These are phyloP conservation scores for Glossophaga mutica DNA, from an alignment of 2,797 vertebrate genomes.

Conservation along the genomic window DNA sequence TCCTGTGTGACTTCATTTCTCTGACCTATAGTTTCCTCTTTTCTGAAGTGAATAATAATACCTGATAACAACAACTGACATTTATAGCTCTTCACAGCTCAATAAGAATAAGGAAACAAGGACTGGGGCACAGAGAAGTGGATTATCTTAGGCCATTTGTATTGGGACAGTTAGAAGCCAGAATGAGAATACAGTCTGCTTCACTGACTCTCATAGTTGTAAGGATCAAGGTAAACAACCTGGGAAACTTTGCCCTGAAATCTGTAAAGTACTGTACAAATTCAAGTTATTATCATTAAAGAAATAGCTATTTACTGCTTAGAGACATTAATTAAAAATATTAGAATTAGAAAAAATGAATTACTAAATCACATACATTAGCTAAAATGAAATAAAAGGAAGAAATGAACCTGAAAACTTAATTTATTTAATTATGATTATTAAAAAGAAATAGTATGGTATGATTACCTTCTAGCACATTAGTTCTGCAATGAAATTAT, in stretches of 20 bases:
- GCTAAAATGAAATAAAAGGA: slow-evolving; percentile 35
- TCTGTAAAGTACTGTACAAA: not conserved
- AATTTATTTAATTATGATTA: slow-evolving; percentile 68
- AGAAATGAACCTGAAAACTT: slow-evolving; percentile 35
- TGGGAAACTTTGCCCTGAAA: not conserved
- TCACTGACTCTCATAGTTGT: not conserved
- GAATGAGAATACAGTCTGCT: not conserved
- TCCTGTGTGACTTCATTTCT: not conserved
- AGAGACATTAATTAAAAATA: slow-evolving; percentile 38
- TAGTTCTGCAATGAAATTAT: slow-evolving; percentile 66
- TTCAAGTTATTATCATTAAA: slow-evolving; percentile 5
- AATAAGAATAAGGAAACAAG: not conserved
- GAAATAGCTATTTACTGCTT: not conserved
- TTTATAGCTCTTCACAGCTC: not conserved
- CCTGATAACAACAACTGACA: not conserved
- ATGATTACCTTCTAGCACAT: slow-evolving; percentile 51
- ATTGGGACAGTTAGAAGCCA: not conserved
- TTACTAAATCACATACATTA: slow-evolving; percentile 55
- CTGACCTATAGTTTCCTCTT: not conserved
- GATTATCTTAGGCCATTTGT: not conserved
- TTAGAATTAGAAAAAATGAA: slow-evolving; percentile 46
- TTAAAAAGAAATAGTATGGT: slow-evolving; percentile 58
- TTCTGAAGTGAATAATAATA: not conserved
- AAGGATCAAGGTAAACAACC: not conserved
- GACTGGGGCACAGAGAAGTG: not conserved